Base-by-base conservation (phyloP, 2,797 vertebrate genomes). In the Vireo griseus region DNA sequence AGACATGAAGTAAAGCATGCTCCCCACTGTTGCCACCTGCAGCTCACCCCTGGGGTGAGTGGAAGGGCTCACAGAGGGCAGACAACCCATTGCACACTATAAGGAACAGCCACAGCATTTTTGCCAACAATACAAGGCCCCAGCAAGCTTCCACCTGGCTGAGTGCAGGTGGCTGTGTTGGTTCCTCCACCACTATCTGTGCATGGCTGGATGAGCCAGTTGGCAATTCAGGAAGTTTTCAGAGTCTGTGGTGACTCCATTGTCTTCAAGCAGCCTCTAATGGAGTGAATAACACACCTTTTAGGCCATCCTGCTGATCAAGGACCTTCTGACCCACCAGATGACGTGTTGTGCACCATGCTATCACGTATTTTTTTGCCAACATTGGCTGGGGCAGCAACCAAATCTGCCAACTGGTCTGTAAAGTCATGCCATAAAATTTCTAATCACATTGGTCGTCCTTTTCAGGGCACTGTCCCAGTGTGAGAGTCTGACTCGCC, bases 1-100 rank as follows among this genome's bases (percentile, higher is more conserved):
- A 71, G 68, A 58, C 0, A 0, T 7, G 37, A 86, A 68, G 13
- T 29, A 59, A 68, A 86, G 52, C n/a, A 68, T 0, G 1, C 2
- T 80, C 17, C 21, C 42, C 16, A 14, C n/a, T 71, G 42, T 21
- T 6, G 1, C 35, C n/a, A 54, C 52, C 47, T 71, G 75, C 42
- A 61, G 39, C 63, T 93, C 48, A 74, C 19, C n/a, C 37, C 13
- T 47, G 37, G 61, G 24, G 40, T 17, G 0, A 0, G 26, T 59
- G 8, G 72, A 87, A 88, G 50, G 59, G n/a, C 48, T 89, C 33
- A 16, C 0, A 0, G 52, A 76, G 72, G 40, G 61, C 26, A 68
- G 67, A 55, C 40, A 89, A 28, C 20, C 7, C 55, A 48, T 63
- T 55, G 71, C 13, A 58, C 15, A 9, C 31, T 0, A 0, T 0